Percentiles rank a stretch among this genome's conserved stretches.
Evolutionary conservation across 2,888 invertebrate genomes (phyloP).

Genomic region (Lapara coniferarum): DNA sequence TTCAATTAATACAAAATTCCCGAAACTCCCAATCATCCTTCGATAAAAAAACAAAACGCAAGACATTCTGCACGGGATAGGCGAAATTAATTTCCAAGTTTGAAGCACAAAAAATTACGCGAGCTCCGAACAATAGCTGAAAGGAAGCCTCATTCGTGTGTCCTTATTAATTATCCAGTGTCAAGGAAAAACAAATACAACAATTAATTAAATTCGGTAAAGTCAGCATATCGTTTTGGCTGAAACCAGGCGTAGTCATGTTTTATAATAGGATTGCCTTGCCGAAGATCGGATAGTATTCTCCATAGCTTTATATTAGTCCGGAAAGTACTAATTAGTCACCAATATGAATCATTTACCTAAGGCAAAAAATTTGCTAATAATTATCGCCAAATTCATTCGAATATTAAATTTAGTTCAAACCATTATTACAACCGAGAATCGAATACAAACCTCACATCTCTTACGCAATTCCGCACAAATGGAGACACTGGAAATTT

Average conservation of each 20-base stretch:
- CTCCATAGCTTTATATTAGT: not conserved
- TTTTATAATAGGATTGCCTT: too few species aligned
- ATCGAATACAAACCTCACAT: not conserved
- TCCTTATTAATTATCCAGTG: slow-evolving; percentile 25
- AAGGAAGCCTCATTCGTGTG: slow-evolving; percentile 11
- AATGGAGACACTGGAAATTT: slow-evolving; percentile 38
- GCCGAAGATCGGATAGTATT: too few species aligned
- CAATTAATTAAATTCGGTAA: slow-evolving; percentile 26
- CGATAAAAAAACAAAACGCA: not conserved
- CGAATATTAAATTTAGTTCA: too few species aligned
- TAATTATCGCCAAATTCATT: too few species aligned
- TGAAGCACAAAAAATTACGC: slow-evolving; percentile 16
- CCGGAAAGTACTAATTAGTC: too few species aligned
- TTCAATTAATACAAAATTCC: too few species aligned
- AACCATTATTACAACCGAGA: not conserved
- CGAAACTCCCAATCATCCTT: not conserved
- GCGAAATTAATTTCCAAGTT: slow-evolving; percentile 69
- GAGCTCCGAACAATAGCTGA: not conserved
- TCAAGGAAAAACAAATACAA: not conserved
- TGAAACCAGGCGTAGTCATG: too few species aligned
- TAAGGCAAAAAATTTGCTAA: too few species aligned
- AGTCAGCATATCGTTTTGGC: not conserved
- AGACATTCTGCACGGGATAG: slow-evolving; percentile 67
- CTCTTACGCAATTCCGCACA: not conserved
- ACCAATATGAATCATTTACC: too few species aligned